Base-by-base conservation (phyloP, 2,888 invertebrate genomes). In the Clivina fossor region DNA sequence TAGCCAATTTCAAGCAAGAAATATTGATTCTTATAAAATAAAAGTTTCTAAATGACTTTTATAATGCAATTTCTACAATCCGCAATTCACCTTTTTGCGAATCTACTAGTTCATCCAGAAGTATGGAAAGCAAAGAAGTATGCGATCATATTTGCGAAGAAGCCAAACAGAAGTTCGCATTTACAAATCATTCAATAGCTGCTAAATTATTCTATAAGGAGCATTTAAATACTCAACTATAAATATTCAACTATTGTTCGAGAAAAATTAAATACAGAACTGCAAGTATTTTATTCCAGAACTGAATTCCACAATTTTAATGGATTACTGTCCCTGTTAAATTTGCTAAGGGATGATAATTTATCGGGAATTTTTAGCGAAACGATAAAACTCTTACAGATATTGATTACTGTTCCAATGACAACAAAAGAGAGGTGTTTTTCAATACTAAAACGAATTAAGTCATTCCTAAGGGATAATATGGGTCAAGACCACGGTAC, bases 121-220 rank as follows among this genome's bases (percentile, higher is more conserved):
- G 35, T n/a, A 56, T 32, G 22, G 59, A 46, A 33, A 57, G 61
- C 15, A 62, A 61, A 48, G 60, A 63, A 56, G 57, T 62, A 4
- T 62, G 61, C 56, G 61, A 62, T 35, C 35, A 54, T 35, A 62
- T 64, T 28, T 47, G 54, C 5, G 24, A 15, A 15, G 56, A 61
- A 38, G 44, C 58, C 26, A 43, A 58, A 35, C 54, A 59, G 26
- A 55, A 58, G n/a, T 62, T 62, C 33, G 35, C 33, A 16, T 61
- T 58, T 35, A 56, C 26, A 7, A 58, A 56, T 18, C 62, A 64
- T 51, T 55, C 60, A 35, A 38, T 57, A 48, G 61, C 61, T 20
- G 44, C 59, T 16, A 37, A 48, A 40, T 48, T 64, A 32, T 58
- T 63, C 5, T 44, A 58, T 22, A 49, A 54, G 15, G 47, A 37